Evolutionary conservation across 1,140 invertebrate genomes (phyloP).

Genomic region (Uloborus diversus): DNA sequence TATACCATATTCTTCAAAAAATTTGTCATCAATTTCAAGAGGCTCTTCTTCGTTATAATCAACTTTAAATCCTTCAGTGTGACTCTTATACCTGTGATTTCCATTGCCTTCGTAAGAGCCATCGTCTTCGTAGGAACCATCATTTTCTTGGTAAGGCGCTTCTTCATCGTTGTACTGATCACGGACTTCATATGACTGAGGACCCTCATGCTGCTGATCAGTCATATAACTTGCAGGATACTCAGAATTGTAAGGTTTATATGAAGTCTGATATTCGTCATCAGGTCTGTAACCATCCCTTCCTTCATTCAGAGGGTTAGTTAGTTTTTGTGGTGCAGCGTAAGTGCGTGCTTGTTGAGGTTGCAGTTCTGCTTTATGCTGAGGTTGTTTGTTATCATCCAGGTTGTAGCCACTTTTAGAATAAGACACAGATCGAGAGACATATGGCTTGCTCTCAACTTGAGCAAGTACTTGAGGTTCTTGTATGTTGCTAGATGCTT

Average conservation of each 20-base stretch:
- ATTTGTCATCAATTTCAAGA: constrained; percentile 24
- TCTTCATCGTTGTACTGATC: background rate
- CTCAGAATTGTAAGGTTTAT: constrained; percentile 22
- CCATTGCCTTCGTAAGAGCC: background rate
- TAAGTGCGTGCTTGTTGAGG: background rate
- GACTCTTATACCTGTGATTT: background rate
- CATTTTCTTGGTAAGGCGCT: background rate
- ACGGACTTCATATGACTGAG: background rate
- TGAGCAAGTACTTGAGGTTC: too few species aligned
- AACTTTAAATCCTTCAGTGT: constrained; percentile 11
- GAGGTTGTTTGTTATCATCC: background rate
- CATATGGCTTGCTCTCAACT: background rate
- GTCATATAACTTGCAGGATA: background rate
- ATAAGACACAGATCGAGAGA: constrained; percentile 21
- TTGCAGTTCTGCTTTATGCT: background rate
- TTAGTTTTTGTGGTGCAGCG: constrained; percentile 10
- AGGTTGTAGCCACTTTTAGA: constrained; percentile 26
- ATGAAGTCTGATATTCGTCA: background rate
- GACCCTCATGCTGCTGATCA: background rate
- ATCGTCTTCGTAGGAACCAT: background rate
- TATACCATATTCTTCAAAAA: constrained; percentile 39
- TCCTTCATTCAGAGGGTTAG: background rate
- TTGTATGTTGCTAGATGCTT: background rate
- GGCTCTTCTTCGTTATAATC: background rate
- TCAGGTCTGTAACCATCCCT: background rate